These are phyloP conservation scores for Coecobrya sp. DNA, from an alignment of 2,888 invertebrate genomes.

Conservation along the genomic window DNA sequence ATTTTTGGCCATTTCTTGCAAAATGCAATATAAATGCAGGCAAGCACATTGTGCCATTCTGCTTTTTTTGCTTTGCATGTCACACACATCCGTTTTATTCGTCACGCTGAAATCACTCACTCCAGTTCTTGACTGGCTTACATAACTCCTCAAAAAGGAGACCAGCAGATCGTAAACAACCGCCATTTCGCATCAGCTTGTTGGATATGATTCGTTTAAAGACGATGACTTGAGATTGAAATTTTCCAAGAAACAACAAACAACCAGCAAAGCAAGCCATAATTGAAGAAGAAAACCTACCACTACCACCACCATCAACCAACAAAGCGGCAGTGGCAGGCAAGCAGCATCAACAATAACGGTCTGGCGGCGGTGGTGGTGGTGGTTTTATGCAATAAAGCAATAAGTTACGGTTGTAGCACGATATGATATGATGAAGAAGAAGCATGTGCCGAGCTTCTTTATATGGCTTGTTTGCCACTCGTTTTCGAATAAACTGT, in stretches of 20 bases:
- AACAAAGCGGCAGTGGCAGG: background rate
- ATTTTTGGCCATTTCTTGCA: conserved; percentile 7
- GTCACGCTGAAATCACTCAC: background rate
- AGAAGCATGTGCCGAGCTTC: conserved; percentile 29
- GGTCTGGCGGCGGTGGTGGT: background rate
- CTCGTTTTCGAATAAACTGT: conserved; percentile 41
- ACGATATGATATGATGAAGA: conserved; percentile 40
- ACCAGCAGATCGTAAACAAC: background rate
- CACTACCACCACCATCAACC: background rate
- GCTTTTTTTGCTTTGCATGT: background rate
- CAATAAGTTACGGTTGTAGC: conserved; percentile 52
- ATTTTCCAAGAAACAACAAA: conserved; percentile 26
- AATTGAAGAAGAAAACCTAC: background rate
- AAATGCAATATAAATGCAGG: background rate
- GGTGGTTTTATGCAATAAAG: conserved; percentile 44
- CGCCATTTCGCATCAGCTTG: background rate
- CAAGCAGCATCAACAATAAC: background rate
- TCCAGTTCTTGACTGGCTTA: background rate
- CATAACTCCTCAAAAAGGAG: background rate
- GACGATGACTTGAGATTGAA: background rate
- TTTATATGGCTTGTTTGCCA: conserved; percentile 51
- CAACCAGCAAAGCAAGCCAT: background rate
- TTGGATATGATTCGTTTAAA: background rate
- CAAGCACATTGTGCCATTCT: background rate
- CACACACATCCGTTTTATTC: conserved; percentile 57